Conservation (phyloP, 2,797 vertebrate genomes). For the Acanthiza pusilla region DNA sequence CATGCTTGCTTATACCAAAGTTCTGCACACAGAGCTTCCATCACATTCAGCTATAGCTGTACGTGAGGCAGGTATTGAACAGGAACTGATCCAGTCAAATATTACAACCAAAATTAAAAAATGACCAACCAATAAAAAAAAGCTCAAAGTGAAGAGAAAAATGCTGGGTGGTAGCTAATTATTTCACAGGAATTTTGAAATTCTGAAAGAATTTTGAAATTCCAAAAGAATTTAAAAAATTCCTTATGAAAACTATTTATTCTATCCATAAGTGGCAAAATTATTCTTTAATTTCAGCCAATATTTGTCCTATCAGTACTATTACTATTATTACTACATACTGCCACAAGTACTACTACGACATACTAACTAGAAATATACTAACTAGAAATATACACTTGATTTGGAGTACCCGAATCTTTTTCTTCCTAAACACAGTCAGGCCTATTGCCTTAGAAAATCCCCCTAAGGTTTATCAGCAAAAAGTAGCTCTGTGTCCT, state of each 20-base stretch:
- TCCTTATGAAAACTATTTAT: neutral
- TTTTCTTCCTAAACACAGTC: neutral
- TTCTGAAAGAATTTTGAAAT: neutral
- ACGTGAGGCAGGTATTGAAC: neutral
- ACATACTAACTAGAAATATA: neutral
- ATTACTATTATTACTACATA: neutral
- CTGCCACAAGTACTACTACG: neutral
- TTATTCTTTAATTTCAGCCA: neutral
- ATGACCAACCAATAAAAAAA: neutral
- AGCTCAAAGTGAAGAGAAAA: neutral
- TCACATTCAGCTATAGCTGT: neutral
- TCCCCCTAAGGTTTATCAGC: neutral
- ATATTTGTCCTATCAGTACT: neutral
- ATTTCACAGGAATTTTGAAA: neutral
- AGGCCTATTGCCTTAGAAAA: neutral
- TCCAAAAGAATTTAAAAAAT: neutral
- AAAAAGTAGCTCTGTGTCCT: neutral
- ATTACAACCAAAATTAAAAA: neutral
- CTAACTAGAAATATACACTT: neutral
- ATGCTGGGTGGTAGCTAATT: neutral
- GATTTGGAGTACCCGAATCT: neutral
- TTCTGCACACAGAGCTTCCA: neutral
- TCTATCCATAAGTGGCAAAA: neutral
- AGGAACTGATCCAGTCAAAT: neutral
- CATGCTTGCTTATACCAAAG: neutral